Conservation (phyloP, 1,140 invertebrate species). For the Grapholita molesta region DNA sequence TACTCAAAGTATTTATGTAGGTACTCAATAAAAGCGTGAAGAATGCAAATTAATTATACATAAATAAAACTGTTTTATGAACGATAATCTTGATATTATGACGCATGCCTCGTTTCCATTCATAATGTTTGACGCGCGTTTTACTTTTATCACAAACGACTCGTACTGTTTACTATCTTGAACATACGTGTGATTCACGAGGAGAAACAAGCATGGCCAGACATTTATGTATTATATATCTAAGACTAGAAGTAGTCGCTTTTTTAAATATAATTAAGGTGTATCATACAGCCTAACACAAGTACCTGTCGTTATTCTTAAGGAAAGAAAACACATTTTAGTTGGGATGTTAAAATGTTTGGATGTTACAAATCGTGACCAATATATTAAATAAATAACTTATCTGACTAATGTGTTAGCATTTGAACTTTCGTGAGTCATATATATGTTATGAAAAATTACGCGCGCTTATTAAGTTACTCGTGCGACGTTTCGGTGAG, state of each 20-base stretch:
- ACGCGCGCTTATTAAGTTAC: too few relatives aligned
- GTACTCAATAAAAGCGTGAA: neutral
- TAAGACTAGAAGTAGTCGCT: neutral
- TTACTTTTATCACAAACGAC: neutral
- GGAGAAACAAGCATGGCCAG: neutral
- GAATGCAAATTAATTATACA: neutral
- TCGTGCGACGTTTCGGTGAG: too few relatives aligned
- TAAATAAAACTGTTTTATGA: neutral
- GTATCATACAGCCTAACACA: too few relatives aligned
- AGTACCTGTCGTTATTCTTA: too few relatives aligned
- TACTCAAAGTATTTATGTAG: neutral
- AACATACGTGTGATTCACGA: neutral
- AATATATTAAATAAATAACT: too few relatives aligned
- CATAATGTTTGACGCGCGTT: conserved; percentile 5
- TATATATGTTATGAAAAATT: too few relatives aligned
- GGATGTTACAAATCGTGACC: too few relatives aligned
- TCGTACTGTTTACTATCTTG: neutral
- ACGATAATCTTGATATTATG: neutral
- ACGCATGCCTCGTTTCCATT: conserved; percentile 6
- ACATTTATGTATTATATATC: neutral
- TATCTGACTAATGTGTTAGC: too few relatives aligned
- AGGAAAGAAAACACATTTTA: too few relatives aligned
- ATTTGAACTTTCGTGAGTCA: too few relatives aligned
- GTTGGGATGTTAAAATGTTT: too few relatives aligned
- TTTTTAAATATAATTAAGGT: too few relatives aligned